Evolutionary conservation across 1,140 invertebrate species (phyloP), one percentile per base, ranked within the genome.

Genomic region (Ceratina japonica): DNA sequence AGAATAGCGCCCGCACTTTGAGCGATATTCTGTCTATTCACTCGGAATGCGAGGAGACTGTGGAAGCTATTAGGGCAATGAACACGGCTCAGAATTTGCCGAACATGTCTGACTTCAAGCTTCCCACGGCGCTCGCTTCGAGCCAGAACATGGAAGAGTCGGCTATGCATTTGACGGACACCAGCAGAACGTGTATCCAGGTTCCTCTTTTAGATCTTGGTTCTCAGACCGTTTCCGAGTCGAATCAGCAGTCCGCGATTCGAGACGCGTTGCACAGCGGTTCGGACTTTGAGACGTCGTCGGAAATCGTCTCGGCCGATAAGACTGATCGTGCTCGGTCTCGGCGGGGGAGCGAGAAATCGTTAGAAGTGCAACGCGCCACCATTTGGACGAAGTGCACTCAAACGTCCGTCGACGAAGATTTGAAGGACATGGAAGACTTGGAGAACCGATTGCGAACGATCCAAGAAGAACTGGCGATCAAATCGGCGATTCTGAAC

Each of bases 1-100:
- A 94, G 84, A 92, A 92, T 3, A 94, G 95, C 58, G 95, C 94
- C 1, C 91, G 95, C 37, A 95, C 95, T 0, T 89, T 96, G 0
- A 95, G 95, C 85, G 95, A 95, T 80, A 95, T 96, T 68, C 90
- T 95, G 3, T 95, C 95, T 0, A 95, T 96, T 89, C 88, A 93
- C 66, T 95, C 95, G 0, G 95, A 96, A 72, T 95, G 93, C 69
- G 94, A 95, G 63, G 95, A 95, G 70, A 93, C 88, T 0, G 58
- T 81, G 0, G 91, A 92, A 68, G 88, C 89, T 4, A 87, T 92
- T 22, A 71, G 92, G 51, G 87, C 63, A 22, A 0, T 77, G 69
- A 56, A 88, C 78, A 76, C 74, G 1, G 86, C 83, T 0, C 83
- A 77, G 2, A 77, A 61, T 8, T n/a, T 77, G 49, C 79, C 79